Evolutionary conservation across 2,113 vertebrate species (phyloP), one percentile per base, ranked within the genome.

Genomic region (Sula dactylatra): DNA sequence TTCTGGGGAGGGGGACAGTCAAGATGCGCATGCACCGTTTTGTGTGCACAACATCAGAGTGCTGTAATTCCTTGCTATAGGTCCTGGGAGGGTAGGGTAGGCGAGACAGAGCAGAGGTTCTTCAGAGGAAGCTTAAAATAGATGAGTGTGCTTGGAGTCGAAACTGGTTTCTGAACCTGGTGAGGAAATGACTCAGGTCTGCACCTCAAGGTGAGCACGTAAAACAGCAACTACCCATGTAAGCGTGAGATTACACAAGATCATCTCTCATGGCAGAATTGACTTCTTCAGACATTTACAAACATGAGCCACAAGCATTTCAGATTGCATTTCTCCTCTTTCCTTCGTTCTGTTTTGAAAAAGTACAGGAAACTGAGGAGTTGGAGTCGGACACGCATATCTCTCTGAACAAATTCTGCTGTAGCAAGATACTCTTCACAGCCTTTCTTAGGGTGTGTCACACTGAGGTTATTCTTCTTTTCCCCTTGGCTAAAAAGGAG

Each of bases 351-450:
- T 34, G 16, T 22, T 58, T 40, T 25, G 14, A 44, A 25, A 78
- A 70, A 44, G 47, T 82, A 64, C 20, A 34, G 25, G 59, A 65
- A 58, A 19, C 6, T 13, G 5, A 32, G 32, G 64, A 47, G 38
- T 1, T 84, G 52, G 15, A 70, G 55, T 44, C 42, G 66, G 44
- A 64, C 50, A 19, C 1, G 2, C 7, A 8, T 2, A 13, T 31
- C 52, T 62, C 74, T 22, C 47, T 8, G 1, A 52, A 31, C 27
- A 44, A 7, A 25, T 21, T 27, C 54, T 44, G 29, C 24, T 27
- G 26, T 1, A 42, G 34, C 0, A 34, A 66, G n/a, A 19, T 6
- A 32, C 59, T 56, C 40, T 25, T 32, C 21, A 1, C 2, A 21
- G 72, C 59, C 77, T 38, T 21, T 21, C 62, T 34, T 5, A 17